Evolutionary conservation across 2,113 vertebrate genomes (phyloP).

Genomic region (Cyprinodon brontotheroides): DNA sequence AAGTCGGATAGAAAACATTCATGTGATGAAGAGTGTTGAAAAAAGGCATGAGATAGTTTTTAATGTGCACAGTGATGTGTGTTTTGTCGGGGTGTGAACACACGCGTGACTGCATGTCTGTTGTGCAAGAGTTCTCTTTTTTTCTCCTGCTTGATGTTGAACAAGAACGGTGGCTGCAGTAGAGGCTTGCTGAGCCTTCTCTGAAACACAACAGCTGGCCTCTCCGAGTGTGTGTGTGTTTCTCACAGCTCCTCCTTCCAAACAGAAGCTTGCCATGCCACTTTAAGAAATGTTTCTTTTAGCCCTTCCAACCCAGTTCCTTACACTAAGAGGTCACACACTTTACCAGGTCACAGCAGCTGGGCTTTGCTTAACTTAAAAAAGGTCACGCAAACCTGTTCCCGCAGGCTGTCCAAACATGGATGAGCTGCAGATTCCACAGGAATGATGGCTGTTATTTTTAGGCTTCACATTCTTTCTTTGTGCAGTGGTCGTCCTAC

Average conservation of each 20-base stretch:
- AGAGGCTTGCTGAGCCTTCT: conserved; percentile 27
- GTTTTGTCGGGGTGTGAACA: conserved; percentile 26
- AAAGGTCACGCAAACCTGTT: conserved; percentile 58
- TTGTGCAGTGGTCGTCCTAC: conserved; percentile 60
- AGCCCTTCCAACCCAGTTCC: conserved; percentile 23
- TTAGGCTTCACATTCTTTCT: conserved; percentile 65
- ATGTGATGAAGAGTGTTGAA: conserved; percentile 23
- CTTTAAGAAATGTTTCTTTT: conserved; percentile 24
- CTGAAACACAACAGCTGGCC: conserved; percentile 51
- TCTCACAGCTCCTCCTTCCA: conserved; percentile 28
- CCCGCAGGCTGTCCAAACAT: conserved; percentile 51
- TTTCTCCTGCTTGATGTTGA: conserved; percentile 44
- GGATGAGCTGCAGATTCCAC: conserved; percentile 57
- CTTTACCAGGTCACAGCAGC: conserved; percentile 39
- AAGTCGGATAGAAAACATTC: conserved; percentile 20
- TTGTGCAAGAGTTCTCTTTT: conserved; percentile 61
- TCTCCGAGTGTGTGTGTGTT: neutral
- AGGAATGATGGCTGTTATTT: conserved; percentile 68
- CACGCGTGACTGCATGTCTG: conserved; percentile 31
- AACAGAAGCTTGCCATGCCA: conserved; percentile 52
- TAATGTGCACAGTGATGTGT: conserved; percentile 40
- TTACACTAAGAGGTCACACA: conserved; percentile 36
- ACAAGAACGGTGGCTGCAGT: conserved; percentile 44
- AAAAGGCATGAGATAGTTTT: conserved; percentile 27
- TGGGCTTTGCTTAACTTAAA: conserved; percentile 29